phyloP scores from a whole-genome alignment of 2,888 invertebrate species.

The Tupiocoris notatus region DNA sequence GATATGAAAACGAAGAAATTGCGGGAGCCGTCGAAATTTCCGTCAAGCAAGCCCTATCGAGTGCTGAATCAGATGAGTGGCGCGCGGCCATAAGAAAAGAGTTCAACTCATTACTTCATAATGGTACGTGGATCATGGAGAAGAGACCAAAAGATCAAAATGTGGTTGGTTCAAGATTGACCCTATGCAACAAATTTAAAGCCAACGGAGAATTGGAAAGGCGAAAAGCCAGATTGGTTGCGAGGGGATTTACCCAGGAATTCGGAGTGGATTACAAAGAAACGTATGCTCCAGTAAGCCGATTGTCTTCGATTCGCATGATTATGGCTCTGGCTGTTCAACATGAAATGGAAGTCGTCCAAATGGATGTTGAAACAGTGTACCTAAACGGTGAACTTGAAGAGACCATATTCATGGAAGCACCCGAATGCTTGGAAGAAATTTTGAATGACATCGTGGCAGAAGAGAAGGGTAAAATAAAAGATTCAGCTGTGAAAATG shows the following conservation, averaged over 20 bases:
- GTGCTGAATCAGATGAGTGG: neutral
- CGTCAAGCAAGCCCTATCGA: neutral
- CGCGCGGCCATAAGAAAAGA: neutral
- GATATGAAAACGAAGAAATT: neutral
- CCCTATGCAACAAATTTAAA: slow-evolving; percentile 14
- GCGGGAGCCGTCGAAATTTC: neutral
- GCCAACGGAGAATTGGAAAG: neutral
- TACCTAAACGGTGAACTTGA: slow-evolving; percentile 9
- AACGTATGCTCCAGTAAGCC: slow-evolving; percentile 2
- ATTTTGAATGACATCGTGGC: neutral
- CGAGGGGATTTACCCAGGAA: slow-evolving; percentile 7
- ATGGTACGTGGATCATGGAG: neutral
- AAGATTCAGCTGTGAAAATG: neutral
- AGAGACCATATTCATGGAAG: slow-evolving; percentile 1
- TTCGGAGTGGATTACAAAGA: slow-evolving; percentile 8
- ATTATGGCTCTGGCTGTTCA: slow-evolving; percentile 1
- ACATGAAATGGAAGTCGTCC: neutral
- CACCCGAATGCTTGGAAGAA: neutral
- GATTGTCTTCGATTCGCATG: neutral
- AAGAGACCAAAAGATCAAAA: neutral
- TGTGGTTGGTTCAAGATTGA: neutral
- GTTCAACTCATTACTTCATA: slow-evolving; percentile 3
- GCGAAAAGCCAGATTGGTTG: slow-evolving; percentile 9
- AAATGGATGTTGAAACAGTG: slow-evolving; percentile 5
- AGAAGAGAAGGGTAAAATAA: neutral